phyloP scores from a whole-genome alignment of 2,797 vertebrate species.

The Spinus pinus region DNA sequence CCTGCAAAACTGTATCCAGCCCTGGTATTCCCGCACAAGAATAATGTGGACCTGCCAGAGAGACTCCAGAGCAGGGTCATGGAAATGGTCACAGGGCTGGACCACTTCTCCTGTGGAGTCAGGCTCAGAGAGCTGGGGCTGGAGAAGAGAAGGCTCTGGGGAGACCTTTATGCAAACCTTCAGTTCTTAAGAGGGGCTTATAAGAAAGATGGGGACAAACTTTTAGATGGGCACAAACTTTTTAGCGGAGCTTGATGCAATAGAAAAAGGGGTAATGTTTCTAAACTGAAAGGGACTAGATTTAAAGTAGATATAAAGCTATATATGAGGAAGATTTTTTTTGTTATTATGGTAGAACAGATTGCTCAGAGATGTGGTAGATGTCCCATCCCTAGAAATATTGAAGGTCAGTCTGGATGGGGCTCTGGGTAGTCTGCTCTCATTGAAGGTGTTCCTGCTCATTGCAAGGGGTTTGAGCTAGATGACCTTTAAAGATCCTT shows the following conservation, averaged over 20 bases:
- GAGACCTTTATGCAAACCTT: neutral
- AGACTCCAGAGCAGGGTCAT: neutral
- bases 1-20: neutral
- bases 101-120: neutral
- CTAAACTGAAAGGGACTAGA: neutral
- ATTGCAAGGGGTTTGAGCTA: neutral
- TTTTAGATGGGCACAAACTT: neutral
- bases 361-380: neutral
- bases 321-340: neutral
- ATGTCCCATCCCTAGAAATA: neutral
- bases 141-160: neutral
- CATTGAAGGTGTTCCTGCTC: neutral
- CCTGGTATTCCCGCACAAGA: too few species aligned
- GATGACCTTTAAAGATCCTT: neutral
- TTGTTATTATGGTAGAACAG: neutral
- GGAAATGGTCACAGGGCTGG: neutral
- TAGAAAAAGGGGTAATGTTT: neutral
- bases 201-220: neutral
- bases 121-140: neutral
- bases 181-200: neutral
- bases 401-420: neutral
- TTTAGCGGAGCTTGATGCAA: neutral
- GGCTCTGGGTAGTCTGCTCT: neutral
- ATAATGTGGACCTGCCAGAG: neutral
- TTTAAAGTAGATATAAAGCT: neutral